Evolutionary conservation across 2,113 vertebrate genomes (phyloP).

Genomic region (Ancistrus triradiatus): DNA sequence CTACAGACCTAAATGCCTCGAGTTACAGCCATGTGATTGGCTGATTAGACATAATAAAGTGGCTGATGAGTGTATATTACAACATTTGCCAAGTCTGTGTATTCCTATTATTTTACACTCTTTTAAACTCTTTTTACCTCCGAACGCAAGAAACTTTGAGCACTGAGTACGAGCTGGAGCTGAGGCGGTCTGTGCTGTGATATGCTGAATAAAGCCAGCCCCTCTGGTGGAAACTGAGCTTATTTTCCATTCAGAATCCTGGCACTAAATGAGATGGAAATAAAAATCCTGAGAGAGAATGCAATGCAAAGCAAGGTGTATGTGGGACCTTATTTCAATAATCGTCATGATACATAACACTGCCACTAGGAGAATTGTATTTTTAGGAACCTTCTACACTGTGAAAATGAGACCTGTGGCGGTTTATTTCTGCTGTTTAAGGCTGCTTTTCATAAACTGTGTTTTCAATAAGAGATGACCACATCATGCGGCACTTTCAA

Average conservation of each 20-base stretch:
- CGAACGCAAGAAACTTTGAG: too few species aligned
- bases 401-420: conserved; percentile 24
- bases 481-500: too few species aligned
- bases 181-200: conserved; percentile 14
- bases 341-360: conserved; percentile 35
- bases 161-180: not conserved
- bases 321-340: conserved; percentile 44
- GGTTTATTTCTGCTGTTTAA: not conserved
- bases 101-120: too few species aligned
- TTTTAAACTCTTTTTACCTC: too few species aligned
- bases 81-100: too few species aligned
- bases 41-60: too few species aligned
- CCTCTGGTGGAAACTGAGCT: conserved; percentile 41
- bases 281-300: conserved; percentile 28
- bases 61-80: too few species aligned
- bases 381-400: conserved; percentile 25
- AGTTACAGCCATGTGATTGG: too few species aligned
- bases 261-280: conserved; percentile 38
- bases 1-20: too few species aligned
- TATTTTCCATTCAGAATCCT: conserved; percentile 34
- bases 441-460: not conserved
- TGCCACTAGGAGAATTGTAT: conserved; percentile 33
- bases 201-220: conserved; percentile 34
- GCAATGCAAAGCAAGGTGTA: conserved; percentile 14
- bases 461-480: not conserved